These are phyloP conservation scores for Cyclina sinensis DNA, from an alignment of 1,140 invertebrate species.

Conservation along the genomic window DNA sequence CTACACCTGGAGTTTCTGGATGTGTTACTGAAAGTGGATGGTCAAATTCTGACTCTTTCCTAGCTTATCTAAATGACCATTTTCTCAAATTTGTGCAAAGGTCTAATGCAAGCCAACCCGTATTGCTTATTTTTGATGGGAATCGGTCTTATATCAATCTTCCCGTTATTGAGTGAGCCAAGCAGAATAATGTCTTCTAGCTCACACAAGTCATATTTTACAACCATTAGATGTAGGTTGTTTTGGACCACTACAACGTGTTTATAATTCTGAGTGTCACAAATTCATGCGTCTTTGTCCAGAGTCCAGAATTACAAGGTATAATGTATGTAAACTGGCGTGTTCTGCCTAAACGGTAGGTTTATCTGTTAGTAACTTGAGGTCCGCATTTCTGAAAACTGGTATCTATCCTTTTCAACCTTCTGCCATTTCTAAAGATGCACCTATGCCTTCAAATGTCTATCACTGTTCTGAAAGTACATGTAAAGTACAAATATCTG, in stretches of 20 bases:
- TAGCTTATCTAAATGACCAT: too few species aligned
- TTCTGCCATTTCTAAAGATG: not conserved
- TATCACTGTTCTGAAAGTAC: not conserved
- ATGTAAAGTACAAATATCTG: too few species aligned
- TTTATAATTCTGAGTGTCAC: conserved; percentile 31
- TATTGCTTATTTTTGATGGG: too few species aligned
- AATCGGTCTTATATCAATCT: too few species aligned
- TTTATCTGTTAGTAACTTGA: conserved; percentile 16
- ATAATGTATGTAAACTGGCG: conserved; percentile 1
- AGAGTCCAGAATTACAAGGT: not conserved
- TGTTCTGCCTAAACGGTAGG: not conserved
- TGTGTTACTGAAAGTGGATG: too few species aligned
- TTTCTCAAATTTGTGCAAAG: too few species aligned
- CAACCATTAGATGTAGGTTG: conserved; percentile 68
- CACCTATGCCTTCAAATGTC: conserved; percentile 1
- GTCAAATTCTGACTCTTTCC: too few species aligned
- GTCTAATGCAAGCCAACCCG: too few species aligned
- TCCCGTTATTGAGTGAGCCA: too few species aligned
- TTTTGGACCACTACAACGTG: conserved; percentile 70
- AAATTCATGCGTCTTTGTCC: conserved; percentile 13
- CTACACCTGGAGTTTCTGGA: too few species aligned
- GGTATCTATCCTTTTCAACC: conserved; percentile 58
- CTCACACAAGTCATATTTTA: conserved; percentile 45
- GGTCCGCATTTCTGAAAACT: conserved; percentile 43
- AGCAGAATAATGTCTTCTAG: too few species aligned